Evolutionary conservation across 2,113 vertebrate species (phyloP), one percentile per base, ranked within the genome.

Genomic region (Uria lomvia): DNA sequence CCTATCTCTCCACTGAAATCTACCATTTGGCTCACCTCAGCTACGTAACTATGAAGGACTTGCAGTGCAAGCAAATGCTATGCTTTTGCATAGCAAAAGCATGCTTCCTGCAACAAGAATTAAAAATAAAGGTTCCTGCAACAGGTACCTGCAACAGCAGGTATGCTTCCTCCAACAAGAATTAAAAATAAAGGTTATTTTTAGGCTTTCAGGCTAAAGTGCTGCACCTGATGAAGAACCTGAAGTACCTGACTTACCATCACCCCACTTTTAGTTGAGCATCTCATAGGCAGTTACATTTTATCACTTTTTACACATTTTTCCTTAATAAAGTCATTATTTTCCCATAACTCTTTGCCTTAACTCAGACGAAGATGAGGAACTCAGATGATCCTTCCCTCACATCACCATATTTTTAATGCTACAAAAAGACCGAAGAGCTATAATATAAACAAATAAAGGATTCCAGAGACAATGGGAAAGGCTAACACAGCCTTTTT

Each of bases 231-330:
- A 72, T 49, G 21, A 49, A 49, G 47, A 49, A 49, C 21, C 47
- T 49, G 21, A 49, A 49, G 47, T 7, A 30, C 19, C 29, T 53
- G n/a, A 72, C 2, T 26, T 42, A 12, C 21, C 12, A 55, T 20
- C 18, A 42, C 38, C 6, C 5, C 16, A 13, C 62, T 56, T 21
- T 34, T 23, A 52, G 34, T 21, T 40, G 67, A 32, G 2, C 5
- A 8, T 8, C 32, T 56, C 1, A 0, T 19, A 14, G 17, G 6
- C 8, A 56, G 40, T 19, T 60, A 45, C 2, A 13, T 70, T 53
- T 71, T 17, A 75, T 49, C 66, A 34, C 24, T 8, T 42, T 62
- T 42, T 36, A 43, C 55, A 49, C 4, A 2, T 22, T 38, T 22
- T 40, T 16, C 38, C 16, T 55, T 23, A 45, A 53, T 58, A 11